Base-by-base conservation (phyloP, 2,797 vertebrate genomes). In the Carduelis carduelis region DNA sequence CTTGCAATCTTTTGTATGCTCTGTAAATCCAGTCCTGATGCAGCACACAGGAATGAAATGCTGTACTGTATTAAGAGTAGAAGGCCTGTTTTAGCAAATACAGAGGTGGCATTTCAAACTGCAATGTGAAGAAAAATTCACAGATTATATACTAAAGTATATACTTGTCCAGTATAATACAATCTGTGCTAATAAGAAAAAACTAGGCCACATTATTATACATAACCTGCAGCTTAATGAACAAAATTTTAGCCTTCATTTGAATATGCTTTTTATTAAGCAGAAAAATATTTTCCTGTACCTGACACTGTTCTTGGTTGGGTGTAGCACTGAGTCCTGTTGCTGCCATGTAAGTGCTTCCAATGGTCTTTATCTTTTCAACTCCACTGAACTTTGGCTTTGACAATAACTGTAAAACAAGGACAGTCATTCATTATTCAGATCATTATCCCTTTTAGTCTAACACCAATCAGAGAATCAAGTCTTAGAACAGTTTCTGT, bases 361-460 rank as follows among this genome's bases (percentile, higher is more conserved):
- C 99, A 28, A 99, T 99, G 89, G 99, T 99, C 98, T 99, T 99
- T 96, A 99, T 99, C 97, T 99, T 99, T 97, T 99, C 99, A 94
- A 99, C 99, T 2, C 99, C 99, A 39, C 99, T 99, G 98, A 99
- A 99, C 95, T 99, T 99, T 2, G 99, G 99, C 96, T 99, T 99
- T 76, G 99, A 99, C 90, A 99, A 94, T 93, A 99, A 97, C 99
- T 99, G 97, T 57, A 88, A 94, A 95, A 68, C 43, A 97, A 97
- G 10, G 70, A 81, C 34, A 56, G 6, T 22, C 86, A 59, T 44
- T 74, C 15, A 39, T 97, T 83, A 95, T 30, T 82, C 39, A 65
- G 22, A 44, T 28, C 8, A 66, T 27, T 8, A 55, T 46, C 28
- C 20, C 39, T 61, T 34, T 41, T 59, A 22, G 19, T 74, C 32